Base-by-base conservation (phyloP, 35 echinoderm and acorn worm species). In the Eucidaris tribuloides region DNA sequence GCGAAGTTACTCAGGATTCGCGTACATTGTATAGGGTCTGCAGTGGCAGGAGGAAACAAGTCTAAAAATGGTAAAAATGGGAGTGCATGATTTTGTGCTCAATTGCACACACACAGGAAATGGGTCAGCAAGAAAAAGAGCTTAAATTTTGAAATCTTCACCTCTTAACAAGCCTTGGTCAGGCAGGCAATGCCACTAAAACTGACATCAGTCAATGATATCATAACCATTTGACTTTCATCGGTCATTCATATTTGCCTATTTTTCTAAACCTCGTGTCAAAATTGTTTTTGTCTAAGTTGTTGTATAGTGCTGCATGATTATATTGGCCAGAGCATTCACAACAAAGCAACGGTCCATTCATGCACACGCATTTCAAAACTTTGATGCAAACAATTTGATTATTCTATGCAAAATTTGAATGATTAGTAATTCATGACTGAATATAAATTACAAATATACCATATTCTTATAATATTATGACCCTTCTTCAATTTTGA, bases 41-140 rank as follows among this genome's bases (percentile, higher is more conserved):
- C 90, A 38, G 81, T 99, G 9, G 96, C 91, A 29, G 96, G 91
- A 46, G 96, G 96, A n/a, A 24, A 80, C 85, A 11, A 99, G 76
- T 35, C 81, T 93, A n/a, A 93, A 93, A 83, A 56, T 85, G 82
- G 96, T 99, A 80, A 87, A 85, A 77, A 17, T 65, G 28, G 38
- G 32, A 19, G 14, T 71, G 24, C 4, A 72, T 27, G 20, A 19
- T 24, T 71, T 18, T 30, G 20, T 43, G 19, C n/a, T 20, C 20
- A 72, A 34, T 0, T 35, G 31, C 14, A 19, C 15, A 23, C 14
- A 15, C 31, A 20, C 15, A 14, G 64, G 13, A 19, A 20, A 68
- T 15, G 64, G 64, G 15, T 23, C 19, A 33, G 14, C 31, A 13
- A 23, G 15, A 14, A 30, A 20, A 15, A 14, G 0, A 68, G 15